Evolutionary conservation across 2,888 invertebrate species (phyloP).

Genomic region (Cerastoderma edule): DNA sequence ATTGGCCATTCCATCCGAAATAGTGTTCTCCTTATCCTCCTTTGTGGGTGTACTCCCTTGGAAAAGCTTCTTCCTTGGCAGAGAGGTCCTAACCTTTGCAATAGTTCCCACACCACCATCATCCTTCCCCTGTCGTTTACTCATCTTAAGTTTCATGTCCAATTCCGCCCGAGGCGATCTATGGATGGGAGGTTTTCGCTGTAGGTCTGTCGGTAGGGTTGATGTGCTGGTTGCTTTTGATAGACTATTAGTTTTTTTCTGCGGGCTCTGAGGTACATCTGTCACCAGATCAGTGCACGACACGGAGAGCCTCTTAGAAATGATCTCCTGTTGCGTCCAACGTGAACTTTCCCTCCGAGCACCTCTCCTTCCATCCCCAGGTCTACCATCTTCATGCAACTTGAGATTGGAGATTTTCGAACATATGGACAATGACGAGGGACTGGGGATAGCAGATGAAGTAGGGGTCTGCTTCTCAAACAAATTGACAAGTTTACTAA

Average conservation of each 20-base stretch:
- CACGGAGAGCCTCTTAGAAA: constrained; percentile 10
- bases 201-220: background rate
- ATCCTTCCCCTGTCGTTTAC: no score
- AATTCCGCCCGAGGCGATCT: no score
- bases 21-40: background rate
- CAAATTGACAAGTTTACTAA: constrained; percentile 64
- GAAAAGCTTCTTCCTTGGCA: constrained; percentile 14
- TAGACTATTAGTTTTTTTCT: background rate
- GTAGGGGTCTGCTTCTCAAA: constrained; percentile 42
- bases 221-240: constrained; percentile 17
- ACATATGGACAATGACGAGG: background rate
- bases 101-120: background rate
- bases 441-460: background rate
- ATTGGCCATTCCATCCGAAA: background rate
- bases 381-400: background rate
- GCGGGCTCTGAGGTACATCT: background rate
- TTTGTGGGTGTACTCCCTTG: background rate
- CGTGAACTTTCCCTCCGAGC: background rate
- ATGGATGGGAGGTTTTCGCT: constrained; percentile 1
- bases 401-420: background rate
- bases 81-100: background rate
- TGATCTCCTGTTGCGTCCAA: background rate
- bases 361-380: background rate
- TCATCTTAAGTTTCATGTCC: background rate
- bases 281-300: background rate